Percentiles rank a stretch among this genome's conserved stretches.
These are phyloP conservation scores for Neoitamus cyanurus DNA, from an alignment of 2,888 invertebrate species.

Conservation along the genomic window DNA sequence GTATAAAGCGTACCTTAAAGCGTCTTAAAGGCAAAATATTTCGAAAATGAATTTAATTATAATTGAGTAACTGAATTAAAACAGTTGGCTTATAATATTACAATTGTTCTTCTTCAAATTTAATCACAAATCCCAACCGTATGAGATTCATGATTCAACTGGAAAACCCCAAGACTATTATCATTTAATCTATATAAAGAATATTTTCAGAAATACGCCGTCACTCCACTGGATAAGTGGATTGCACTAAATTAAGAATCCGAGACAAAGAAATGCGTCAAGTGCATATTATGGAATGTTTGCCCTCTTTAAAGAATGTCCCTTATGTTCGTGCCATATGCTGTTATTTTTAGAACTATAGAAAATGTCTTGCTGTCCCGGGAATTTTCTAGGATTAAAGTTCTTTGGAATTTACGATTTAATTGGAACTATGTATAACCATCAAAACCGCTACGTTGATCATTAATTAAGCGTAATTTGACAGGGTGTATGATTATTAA, in stretches of 20 bases:
- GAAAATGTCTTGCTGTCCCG: not conserved
- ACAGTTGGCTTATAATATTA: too few relatives aligned
- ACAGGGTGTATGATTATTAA: not conserved
- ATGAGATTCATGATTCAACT: not conserved
- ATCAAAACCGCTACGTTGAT: not conserved
- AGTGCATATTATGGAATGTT: not conserved
- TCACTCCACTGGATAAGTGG: not conserved
- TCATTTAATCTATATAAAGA: not conserved
- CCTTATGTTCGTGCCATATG: not conserved
- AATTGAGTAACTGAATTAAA: too few relatives aligned
- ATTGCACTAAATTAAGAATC: not conserved
- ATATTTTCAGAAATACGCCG: not conserved
- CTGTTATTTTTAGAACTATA: not conserved
- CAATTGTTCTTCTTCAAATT: too few relatives aligned
- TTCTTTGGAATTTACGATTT: not conserved
- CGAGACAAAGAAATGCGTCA: not conserved
- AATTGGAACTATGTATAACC: not conserved
- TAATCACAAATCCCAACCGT: too few relatives aligned
- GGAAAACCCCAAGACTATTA: not conserved
- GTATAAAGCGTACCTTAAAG: too few relatives aligned
- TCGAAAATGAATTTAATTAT: too few relatives aligned
- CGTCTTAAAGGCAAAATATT: too few relatives aligned
- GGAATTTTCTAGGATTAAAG: not conserved
- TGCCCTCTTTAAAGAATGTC: not conserved
- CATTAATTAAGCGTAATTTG: not conserved